Conservation (phyloP, 2,113 vertebrate genomes). For the Elephantulus edwardii region DNA sequence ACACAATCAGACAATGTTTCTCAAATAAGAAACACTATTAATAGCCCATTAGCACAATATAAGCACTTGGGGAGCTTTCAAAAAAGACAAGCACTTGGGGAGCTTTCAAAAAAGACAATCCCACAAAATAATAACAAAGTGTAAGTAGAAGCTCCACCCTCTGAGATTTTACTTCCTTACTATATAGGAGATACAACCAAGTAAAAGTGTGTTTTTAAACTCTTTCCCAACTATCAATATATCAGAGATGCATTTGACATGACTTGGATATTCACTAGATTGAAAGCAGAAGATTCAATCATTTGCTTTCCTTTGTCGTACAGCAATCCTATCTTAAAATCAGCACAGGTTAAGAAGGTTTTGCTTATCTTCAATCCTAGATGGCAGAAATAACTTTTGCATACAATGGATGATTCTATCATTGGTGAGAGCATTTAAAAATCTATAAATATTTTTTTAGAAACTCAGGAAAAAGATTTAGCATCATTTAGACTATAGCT, state of each 20-base stretch:
- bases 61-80: not conserved
- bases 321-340: no score
- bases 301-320: not conserved
- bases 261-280: not conserved
- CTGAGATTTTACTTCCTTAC: conserved; percentile 12
- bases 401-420: not conserved
- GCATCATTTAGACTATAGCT: not conserved
- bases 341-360: not conserved
- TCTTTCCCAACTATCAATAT: conserved; percentile 2
- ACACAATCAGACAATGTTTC: not conserved
- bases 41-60: not conserved
- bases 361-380: not conserved
- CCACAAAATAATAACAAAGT: no score
- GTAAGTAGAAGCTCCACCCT: not conserved
- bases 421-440: not conserved
- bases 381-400: not conserved
- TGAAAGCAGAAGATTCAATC: not conserved
- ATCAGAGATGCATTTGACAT: conserved; percentile 11
- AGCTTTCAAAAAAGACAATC: not conserved
- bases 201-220: conserved; percentile 3
- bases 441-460: conserved; percentile 4
- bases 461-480: not conserved
- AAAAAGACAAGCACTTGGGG: not conserved
- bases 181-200: not conserved
- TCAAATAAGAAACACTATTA: not conserved